Evolutionary conservation across 1,140 invertebrate species (phyloP).

Genomic region (Prorops nasuta): DNA sequence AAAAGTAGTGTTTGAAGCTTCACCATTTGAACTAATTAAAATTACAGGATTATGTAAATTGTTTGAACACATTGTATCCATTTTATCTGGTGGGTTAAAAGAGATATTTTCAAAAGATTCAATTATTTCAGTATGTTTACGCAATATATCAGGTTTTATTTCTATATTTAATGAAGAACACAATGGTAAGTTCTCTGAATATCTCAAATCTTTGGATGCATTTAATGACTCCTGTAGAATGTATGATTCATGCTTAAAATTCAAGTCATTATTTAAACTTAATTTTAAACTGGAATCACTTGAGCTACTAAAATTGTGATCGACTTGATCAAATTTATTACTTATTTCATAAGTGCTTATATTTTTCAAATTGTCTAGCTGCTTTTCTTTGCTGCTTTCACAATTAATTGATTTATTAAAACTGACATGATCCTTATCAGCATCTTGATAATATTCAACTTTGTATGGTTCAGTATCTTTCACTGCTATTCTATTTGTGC

Average conservation of each 20-base stretch:
- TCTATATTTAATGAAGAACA: not conserved
- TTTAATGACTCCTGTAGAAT: slow-evolving; percentile 1
- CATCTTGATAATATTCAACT: slow-evolving; percentile 51
- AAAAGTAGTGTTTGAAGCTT: not conserved
- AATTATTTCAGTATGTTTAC: not conserved
- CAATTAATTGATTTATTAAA: slow-evolving; percentile 56
- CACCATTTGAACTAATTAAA: not conserved
- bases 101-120: not conserved
- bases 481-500: slow-evolving; percentile 50
- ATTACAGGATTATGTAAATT: not conserved
- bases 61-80: not conserved
- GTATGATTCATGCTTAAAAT: not conserved
- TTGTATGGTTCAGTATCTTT: slow-evolving; percentile 48
- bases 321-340: not conserved
- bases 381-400: slow-evolving; percentile 26
- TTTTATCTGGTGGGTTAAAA: not conserved
- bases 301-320: not conserved
- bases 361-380: slow-evolving; percentile 12
- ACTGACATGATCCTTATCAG: slow-evolving; percentile 53
- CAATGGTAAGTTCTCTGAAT: not conserved
- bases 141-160: not conserved
- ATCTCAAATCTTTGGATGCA: not conserved
- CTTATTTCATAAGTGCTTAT: not conserved
- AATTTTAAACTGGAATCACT: slow-evolving; percentile 7
- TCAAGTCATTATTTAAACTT: slow-evolving; percentile 5